Evolutionary conservation across 2,113 vertebrate species (phyloP).

Genomic region (Orycteropus afer): DNA sequence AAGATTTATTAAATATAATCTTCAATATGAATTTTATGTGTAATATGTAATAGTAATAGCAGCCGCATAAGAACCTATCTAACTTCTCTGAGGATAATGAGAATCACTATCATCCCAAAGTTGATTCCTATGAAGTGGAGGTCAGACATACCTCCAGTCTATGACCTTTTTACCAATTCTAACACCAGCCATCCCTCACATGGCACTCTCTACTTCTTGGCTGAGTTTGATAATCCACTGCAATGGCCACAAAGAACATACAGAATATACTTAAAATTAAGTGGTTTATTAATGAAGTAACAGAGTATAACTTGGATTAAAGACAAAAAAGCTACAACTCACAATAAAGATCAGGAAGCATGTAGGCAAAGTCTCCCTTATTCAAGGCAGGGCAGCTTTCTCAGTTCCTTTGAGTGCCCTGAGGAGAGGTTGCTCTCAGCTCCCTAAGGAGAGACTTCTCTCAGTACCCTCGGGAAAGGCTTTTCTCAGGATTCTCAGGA

Average conservation of each 20-base stretch:
- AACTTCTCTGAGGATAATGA: not conserved
- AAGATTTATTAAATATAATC: not conserved
- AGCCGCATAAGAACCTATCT: not conserved
- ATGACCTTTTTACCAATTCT: not conserved
- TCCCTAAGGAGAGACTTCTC: too few relatives aligned
- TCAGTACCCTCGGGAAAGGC: not conserved
- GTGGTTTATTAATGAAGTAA: not conserved
- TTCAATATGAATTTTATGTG: not conserved
- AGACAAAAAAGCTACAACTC: not conserved
- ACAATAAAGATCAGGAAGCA: not conserved
- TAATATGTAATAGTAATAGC: not conserved
- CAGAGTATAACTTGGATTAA: too few relatives aligned
- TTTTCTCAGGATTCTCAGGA: not conserved
- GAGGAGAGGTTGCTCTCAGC: too few relatives aligned
- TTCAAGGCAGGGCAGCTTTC: not conserved
- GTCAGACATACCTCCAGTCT: not conserved
- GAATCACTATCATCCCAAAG: not conserved
- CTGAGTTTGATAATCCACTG: not conserved
- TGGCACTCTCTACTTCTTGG: not conserved
- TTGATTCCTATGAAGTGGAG: not conserved
- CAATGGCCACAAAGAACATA: not conserved
- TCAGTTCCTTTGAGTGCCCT: not conserved
- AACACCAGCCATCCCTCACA: not conserved
- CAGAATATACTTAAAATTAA: not conserved
- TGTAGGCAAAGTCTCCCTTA: not conserved